phyloP scores from a whole-genome alignment of 2,797 vertebrate species.

The Cirrhinus mrigala region DNA sequence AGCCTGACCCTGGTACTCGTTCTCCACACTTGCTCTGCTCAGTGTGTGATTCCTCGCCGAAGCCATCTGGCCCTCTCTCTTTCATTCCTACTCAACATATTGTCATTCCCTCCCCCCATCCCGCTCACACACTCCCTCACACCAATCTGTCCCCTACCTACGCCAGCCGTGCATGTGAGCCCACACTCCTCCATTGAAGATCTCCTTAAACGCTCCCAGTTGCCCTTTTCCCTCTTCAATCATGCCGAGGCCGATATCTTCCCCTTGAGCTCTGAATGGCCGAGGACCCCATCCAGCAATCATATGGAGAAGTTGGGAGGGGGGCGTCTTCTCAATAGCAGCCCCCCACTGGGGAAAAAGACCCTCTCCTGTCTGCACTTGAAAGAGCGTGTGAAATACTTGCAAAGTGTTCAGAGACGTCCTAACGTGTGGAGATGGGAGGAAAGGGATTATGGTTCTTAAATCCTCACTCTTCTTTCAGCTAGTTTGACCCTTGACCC shows the following conservation, averaged over 20 bases:
- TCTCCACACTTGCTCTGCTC: constrained; percentile 47
- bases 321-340: constrained; percentile 41
- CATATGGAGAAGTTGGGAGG: constrained; percentile 16
- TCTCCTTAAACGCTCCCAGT: constrained; percentile 73
- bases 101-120: constrained; percentile 77
- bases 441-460: constrained; percentile 16
- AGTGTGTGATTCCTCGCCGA: constrained; percentile 76
- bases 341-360: constrained; percentile 53
- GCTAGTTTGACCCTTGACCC: constrained; percentile 44
- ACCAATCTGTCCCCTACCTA: constrained; percentile 73
- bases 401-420: constrained; percentile 42
- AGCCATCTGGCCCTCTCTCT: constrained; percentile 88
- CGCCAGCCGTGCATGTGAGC: constrained; percentile 61
- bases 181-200: constrained; percentile 19
- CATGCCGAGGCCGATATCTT: constrained; percentile 72
- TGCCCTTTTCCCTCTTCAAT: constrained; percentile 76
- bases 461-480: constrained; percentile 35
- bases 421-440: constrained; percentile 30
- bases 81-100: constrained; percentile 86
- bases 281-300: constrained; percentile 54
- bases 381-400: constrained; percentile 56
- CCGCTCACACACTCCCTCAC: constrained; percentile 76
- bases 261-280: constrained; percentile 72
- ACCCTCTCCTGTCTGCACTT: constrained; percentile 45
- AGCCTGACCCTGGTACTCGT: constrained; percentile 78